Evolutionary conservation across 2,797 vertebrate species (phyloP).

Genomic region (Graptemys geographica): DNA sequence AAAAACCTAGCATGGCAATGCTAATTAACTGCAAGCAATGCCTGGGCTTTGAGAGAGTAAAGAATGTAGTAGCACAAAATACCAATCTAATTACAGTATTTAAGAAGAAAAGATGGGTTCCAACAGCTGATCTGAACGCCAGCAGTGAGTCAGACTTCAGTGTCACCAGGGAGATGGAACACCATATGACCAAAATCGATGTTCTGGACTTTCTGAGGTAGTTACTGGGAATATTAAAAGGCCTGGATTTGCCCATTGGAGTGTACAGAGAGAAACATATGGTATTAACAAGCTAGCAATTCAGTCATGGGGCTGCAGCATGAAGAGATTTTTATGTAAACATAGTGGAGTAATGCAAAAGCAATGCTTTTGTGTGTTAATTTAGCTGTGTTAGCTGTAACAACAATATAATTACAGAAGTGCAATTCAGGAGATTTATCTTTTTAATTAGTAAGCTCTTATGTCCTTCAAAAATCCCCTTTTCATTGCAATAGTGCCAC

Average conservation of each 20-base stretch:
- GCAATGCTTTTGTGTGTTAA: conserved; percentile 29
- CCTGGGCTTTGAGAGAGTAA: background rate
- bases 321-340: conserved; percentile 54
- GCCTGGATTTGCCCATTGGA: conserved; percentile 39
- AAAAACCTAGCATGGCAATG: background rate
- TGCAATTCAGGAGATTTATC: conserved; percentile 68
- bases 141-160: conserved; percentile 20
- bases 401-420: conserved; percentile 48
- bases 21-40: background rate
- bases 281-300: conserved; percentile 52
- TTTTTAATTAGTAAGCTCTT: conserved; percentile 67
- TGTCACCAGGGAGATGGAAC: background rate
- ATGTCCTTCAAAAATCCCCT: conserved; percentile 66
- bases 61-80: conserved; percentile 5
- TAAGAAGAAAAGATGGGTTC: conserved; percentile 42
- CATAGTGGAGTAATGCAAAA: conserved; percentile 48
- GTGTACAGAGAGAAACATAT: conserved; percentile 46
- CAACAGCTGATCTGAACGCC: conserved; percentile 30
- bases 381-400: conserved; percentile 38
- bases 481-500: conserved; percentile 58
- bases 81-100: background rate
- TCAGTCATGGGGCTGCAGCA: conserved; percentile 34
- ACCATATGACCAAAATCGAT: conserved; percentile 50
- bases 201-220: conserved; percentile 25
- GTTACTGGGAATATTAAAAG: conserved; percentile 49